A percentile compares a stretch with the other conserved stretches of the same genome.
Evolutionary conservation across 30 jellyfish, hydroid and myxozoan species (phyloP).

Genomic region (Aurelia sp.): DNA sequence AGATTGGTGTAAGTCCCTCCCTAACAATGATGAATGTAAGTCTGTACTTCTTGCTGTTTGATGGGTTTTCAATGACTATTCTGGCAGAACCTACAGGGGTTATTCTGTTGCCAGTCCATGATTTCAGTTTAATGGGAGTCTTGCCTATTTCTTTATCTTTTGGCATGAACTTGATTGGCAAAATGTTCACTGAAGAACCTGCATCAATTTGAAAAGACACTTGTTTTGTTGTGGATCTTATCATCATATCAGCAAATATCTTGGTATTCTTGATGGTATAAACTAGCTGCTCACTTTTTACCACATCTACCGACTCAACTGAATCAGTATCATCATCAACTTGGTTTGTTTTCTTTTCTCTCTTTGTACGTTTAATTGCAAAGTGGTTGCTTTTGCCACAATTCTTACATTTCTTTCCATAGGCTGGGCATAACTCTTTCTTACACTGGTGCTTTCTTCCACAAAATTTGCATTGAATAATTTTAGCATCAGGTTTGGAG

Average conservation of each 20-base stretch:
- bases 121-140: background rate
- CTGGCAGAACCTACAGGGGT: no score
- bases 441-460: constrained; percentile 42
- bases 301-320: no score
- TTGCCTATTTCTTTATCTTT: constrained; percentile 10
- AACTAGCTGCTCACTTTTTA: no score
- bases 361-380: no score
- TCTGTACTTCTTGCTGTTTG: no score
- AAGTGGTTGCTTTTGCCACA: constrained; percentile 14
- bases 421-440: constrained; percentile 34
- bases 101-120: no score
- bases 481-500: constrained; percentile 45
- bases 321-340: no score
- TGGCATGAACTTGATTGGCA: constrained; percentile 33
- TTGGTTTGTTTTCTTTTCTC: no score
- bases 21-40: no score
- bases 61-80: no score
- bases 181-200: constrained; percentile 45
- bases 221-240: constrained; percentile 57
- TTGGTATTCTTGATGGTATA: no score
- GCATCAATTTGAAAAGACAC: constrained; percentile 37
- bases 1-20: no score
- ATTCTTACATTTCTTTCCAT: constrained; percentile 47
- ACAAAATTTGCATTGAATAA: constrained; percentile 42
- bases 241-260: constrained; percentile 27